Percentiles rank a stretch among this genome's conserved stretches.
Evolutionary conservation across 2,888 invertebrate genomes (phyloP).

Genomic region (Mongoloraphidia duomilia): DNA sequence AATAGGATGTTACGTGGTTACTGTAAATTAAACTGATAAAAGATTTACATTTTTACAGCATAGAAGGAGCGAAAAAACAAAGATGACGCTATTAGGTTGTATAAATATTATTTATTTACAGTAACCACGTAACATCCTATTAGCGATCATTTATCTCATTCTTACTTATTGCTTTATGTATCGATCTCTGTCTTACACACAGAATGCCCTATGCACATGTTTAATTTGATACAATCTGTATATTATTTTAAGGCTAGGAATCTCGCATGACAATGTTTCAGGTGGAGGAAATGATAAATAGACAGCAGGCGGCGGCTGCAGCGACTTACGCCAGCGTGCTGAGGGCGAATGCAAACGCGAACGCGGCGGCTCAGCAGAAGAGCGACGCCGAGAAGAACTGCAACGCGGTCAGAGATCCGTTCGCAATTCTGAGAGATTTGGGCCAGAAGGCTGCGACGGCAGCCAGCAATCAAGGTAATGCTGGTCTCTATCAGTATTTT

Average conservation of each 20-base stretch:
- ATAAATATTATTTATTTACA: too few relatives aligned
- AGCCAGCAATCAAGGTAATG: slow-evolving; percentile 20
- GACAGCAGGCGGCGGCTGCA: slow-evolving; percentile 19
- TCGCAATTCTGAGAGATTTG: slow-evolving; percentile 33
- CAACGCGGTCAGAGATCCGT: slow-evolving; percentile 24
- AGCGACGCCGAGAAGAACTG: slow-evolving; percentile 12
- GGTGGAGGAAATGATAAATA: slow-evolving; percentile 19
- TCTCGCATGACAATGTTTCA: not conserved
- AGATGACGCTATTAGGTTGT: too few relatives aligned
- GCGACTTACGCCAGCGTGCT: slow-evolving; percentile 26
- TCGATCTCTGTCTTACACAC: too few relatives aligned
- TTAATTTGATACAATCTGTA: too few relatives aligned
- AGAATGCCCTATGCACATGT: too few relatives aligned
- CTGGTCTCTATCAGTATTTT: slow-evolving; percentile 42
- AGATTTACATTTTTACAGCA: too few relatives aligned
- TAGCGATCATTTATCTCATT: too few relatives aligned
- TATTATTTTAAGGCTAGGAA: slow-evolving; percentile 18
- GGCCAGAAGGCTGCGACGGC: slow-evolving; percentile 32
- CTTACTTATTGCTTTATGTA: too few relatives aligned
- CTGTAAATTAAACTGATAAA: too few relatives aligned
- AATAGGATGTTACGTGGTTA: too few relatives aligned
- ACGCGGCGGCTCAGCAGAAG: slow-evolving; percentile 21
- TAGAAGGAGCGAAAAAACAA: too few relatives aligned
- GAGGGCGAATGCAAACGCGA: slow-evolving; percentile 17
- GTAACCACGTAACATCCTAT: too few relatives aligned